Percentiles rank a stretch among this genome's conserved stretches.
Evolutionary conservation across 2,113 vertebrate species (phyloP).

Genomic region (Balaeniceps rex): DNA sequence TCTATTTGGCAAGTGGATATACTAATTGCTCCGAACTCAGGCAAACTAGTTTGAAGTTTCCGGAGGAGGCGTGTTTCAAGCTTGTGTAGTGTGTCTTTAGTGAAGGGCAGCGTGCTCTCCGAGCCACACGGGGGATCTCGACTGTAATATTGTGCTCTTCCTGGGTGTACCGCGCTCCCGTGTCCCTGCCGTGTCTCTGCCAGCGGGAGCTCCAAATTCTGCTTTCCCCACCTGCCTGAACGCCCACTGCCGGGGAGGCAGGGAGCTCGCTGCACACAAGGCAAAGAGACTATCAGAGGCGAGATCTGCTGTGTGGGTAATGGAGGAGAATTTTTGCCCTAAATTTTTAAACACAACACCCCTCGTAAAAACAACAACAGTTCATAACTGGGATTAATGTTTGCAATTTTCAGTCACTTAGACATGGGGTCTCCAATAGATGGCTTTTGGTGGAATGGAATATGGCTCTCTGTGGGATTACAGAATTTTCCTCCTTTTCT

Average conservation of each 20-base stretch:
- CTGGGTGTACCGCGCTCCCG: not conserved
- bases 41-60: not conserved
- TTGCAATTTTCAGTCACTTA: slow-evolving; percentile 81
- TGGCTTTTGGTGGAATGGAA: slow-evolving; percentile 67
- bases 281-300: not conserved
- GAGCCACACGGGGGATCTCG: not conserved
- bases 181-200: not conserved
- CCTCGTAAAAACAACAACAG: slow-evolving; percentile 70
- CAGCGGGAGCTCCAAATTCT: not conserved
- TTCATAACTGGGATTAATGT: slow-evolving; percentile 81
- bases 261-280: not conserved
- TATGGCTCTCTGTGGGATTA: slow-evolving; percentile 74
- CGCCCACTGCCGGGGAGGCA: not conserved
- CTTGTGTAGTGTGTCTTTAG: not conserved
- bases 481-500: slow-evolving; percentile 65
- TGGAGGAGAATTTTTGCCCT: slow-evolving; percentile 48
- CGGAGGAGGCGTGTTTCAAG: not conserved
- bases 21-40: not conserved
- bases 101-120: not conserved
- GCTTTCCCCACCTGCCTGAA: not conserved
- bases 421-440: slow-evolving; percentile 76
- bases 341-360: slow-evolving; percentile 72
- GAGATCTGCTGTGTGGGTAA: slow-evolving; percentile 25
- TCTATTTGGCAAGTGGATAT: not conserved
- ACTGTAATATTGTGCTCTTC: not conserved